Evolutionary conservation across 2,888 invertebrate species (phyloP), one percentile per base, ranked within the genome.

Genomic region (Ceriagrion tenellum): DNA sequence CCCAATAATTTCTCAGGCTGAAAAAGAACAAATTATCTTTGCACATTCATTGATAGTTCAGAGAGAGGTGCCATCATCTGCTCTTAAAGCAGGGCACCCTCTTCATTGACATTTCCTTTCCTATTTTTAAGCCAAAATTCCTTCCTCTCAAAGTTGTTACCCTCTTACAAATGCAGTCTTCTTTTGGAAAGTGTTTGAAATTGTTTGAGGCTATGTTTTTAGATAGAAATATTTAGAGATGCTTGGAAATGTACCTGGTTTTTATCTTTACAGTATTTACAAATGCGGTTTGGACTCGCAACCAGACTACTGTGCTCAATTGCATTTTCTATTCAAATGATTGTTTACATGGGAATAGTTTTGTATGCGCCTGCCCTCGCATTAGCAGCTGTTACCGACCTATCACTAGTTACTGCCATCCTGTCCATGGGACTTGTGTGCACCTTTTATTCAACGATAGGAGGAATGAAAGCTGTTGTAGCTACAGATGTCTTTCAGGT

Each of bases 361-460:
- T 97, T 99, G 18, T 99, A 99, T 97, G 99, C 99, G 0, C 99
- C 99, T 2, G 98, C 99, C 0, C 97, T 99, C 96, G 99, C 99
- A 0, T 97, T 99, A 10, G 97, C 96, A 97, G 98, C 99, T 2
- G 98, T 99, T 59, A 99, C 99, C 0, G 98, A 98, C n/a, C 97
- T 99, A 16, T 98, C 98, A 95, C 98, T 98, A 97, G 96, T 98
- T 56, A 97, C 98, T 96, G 98, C 99, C 0, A 98, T 99, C 96
- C 96, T 99, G 95, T 97, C 98, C 0, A 98, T 98, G 95, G 98
- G 97, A 1, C 96, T 98, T 90, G 98, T 98, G 8, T 99, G 99
- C 96, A 98, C 99, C 0, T 98, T 99, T 96, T 99, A 99, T 96
- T 98, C 99, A 0, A 98, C 98, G 0, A 97, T 99, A 96, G 99